Evolutionary conservation across 2,888 invertebrate species (phyloP).

Genomic region (Cacoxenus indagator): DNA sequence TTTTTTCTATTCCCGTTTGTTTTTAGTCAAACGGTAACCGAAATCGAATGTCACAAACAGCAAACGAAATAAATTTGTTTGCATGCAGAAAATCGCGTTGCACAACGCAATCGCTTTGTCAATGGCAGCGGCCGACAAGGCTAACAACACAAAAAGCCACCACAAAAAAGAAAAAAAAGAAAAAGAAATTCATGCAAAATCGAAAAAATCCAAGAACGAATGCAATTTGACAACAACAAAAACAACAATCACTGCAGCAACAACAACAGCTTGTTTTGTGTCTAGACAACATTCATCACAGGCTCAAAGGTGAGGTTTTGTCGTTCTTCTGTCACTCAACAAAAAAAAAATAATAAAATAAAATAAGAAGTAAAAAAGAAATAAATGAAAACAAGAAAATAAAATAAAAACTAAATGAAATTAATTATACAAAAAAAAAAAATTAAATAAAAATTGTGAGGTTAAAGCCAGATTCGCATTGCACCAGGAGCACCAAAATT

Average conservation of each 20-base stretch:
- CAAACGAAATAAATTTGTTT: slow-evolving; percentile 3
- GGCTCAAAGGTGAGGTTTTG: slow-evolving; percentile 5
- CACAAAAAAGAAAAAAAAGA: not conserved
- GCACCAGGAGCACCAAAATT: no score
- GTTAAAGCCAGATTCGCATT: no score
- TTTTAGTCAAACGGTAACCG: not conserved
- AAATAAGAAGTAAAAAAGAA: no score
- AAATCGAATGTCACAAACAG: slow-evolving; percentile 8
- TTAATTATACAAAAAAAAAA: no score
- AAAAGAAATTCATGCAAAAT: not conserved
- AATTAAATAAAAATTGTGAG: no score
- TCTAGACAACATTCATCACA: slow-evolving; percentile 20
- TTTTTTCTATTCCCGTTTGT: not conserved
- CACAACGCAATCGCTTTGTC: not conserved
- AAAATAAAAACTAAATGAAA: no score
- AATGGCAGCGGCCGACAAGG: not conserved
- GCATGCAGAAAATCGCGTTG: not conserved
- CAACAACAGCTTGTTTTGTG: no score
- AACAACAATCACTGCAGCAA: not conserved
- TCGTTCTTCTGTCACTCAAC: no score
- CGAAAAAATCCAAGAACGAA: not conserved
- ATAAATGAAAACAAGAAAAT: no score
- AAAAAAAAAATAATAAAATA: no score
- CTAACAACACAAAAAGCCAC: not conserved
- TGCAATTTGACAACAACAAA: not conserved